Conservation (phyloP, 2,797 vertebrate species). For the Hydrolagus colliei region DNA sequence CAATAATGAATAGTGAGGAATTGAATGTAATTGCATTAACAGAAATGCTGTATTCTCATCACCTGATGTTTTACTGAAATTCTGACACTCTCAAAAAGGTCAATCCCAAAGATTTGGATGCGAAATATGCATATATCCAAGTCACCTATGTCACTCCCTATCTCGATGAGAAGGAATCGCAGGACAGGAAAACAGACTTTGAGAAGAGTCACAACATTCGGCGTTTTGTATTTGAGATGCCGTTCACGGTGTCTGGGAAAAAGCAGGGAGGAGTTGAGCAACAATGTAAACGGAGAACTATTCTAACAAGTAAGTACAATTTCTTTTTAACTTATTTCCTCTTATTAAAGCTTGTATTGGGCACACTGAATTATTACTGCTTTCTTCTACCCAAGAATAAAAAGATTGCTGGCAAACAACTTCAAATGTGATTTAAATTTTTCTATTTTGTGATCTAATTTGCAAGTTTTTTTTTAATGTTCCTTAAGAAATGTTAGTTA, state of each 20-base stretch:
- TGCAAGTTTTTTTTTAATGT: too few species aligned
- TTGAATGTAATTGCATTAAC: too few species aligned
- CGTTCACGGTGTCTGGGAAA: conserved; percentile 86
- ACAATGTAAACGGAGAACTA: conserved; percentile 84
- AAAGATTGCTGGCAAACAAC: background rate
- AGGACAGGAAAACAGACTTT: conserved; percentile 88
- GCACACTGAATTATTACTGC: background rate
- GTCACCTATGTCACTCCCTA: conserved; percentile 87
- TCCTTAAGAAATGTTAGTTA: too few species aligned
- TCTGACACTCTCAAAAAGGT: conserved; percentile 57
- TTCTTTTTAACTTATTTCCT: background rate
- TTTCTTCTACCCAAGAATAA: background rate
- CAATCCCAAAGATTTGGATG: conserved; percentile 92
- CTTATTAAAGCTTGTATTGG: too few species aligned
- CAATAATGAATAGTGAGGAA: too few species aligned
- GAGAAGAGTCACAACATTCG: conserved; percentile 92
- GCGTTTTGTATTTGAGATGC: conserved; percentile 93
- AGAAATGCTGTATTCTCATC: background rate
- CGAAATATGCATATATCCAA: conserved; percentile 95
- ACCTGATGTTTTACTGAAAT: background rate
- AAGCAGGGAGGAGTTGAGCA: conserved; percentile 89
- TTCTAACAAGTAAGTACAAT: conserved; percentile 78
- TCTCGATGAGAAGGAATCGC: conserved; percentile 89
- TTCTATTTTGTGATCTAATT: too few species aligned
- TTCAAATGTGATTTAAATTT: too few species aligned